Evolutionary conservation across 2,797 vertebrate genomes (phyloP).

Genomic region (Sorex maritimensis): DNA sequence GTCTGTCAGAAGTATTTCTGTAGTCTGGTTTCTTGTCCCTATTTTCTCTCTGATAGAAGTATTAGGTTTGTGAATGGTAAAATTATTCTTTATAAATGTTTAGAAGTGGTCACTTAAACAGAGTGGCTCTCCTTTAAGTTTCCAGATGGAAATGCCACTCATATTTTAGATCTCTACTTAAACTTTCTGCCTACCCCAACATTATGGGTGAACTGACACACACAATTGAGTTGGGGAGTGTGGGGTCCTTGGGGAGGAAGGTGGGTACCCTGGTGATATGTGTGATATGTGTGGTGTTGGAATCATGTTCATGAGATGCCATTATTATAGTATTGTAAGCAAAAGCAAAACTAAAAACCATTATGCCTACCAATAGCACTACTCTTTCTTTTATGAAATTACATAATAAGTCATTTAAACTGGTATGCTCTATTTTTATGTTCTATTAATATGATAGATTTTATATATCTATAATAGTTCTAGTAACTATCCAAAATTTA

Average conservation of each 20-base stretch:
- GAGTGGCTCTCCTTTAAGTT: background rate
- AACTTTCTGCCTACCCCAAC: background rate
- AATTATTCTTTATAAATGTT: slow-evolving; percentile 39
- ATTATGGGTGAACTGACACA: background rate
- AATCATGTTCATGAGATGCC: too few species aligned
- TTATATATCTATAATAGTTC: background rate
- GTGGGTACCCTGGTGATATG: too few species aligned
- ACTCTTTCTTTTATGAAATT: background rate
- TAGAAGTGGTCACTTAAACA: slow-evolving; percentile 38
- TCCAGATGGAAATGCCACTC: slow-evolving; percentile 51
- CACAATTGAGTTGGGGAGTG: too few species aligned
- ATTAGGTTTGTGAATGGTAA: background rate
- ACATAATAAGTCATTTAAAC: background rate
- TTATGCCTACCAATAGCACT: too few species aligned
- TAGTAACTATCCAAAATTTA: slow-evolving; percentile 36
- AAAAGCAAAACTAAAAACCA: too few species aligned
- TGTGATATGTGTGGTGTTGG: too few species aligned
- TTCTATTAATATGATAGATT: slow-evolving; percentile 27
- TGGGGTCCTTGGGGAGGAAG: too few species aligned
- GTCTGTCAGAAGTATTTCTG: slow-evolving; percentile 11
- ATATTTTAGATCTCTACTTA: slow-evolving; percentile 62
- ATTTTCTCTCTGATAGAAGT: background rate
- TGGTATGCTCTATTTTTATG: slow-evolving; percentile 1
- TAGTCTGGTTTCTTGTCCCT: background rate
- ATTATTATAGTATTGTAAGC: too few species aligned